phyloP scores from a whole-genome alignment of 1,140 invertebrate species.

The Drosophila novamexicana region DNA sequence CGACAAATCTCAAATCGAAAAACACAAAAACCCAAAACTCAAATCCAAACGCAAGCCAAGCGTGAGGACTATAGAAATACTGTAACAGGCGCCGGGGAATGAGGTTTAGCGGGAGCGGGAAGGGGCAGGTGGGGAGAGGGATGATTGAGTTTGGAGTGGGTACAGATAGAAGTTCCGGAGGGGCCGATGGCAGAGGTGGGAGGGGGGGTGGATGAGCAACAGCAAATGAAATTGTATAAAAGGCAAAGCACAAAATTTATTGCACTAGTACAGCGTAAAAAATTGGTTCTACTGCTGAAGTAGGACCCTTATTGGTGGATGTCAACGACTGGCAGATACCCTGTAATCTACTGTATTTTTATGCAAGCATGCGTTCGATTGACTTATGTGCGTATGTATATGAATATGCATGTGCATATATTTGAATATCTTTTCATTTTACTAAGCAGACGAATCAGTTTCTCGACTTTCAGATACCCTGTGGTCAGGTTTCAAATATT shows the following conservation, averaged over 20 bases:
- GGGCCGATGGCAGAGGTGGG: not conserved
- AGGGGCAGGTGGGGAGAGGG: not conserved
- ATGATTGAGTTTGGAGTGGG: constrained; percentile 23
- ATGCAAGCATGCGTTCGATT: no score
- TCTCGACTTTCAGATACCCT: not conserved
- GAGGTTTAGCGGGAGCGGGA: not conserved
- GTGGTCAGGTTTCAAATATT: not conserved
- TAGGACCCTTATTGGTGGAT: not conserved
- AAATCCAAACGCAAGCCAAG: constrained; percentile 78
- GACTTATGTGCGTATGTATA: not conserved
- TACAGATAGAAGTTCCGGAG: constrained; percentile 1
- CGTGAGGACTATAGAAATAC: constrained; percentile 60
- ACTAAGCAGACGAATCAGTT: not conserved
- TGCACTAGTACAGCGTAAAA: constrained; percentile 68
- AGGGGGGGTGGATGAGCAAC: constrained; percentile 31
- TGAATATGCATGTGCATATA: no score
- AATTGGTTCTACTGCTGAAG: constrained; percentile 50
- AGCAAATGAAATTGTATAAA: constrained; percentile 82
- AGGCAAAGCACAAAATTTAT: constrained; percentile 80
- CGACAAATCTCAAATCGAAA: constrained; percentile 77
- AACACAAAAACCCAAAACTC: constrained; percentile 78
- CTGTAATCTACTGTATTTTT: not conserved
- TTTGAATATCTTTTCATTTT: no score
- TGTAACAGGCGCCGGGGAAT: not conserved
- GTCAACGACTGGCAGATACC: constrained; percentile 3